Base-by-base conservation (phyloP, 1,140 invertebrate genomes). In the Leptopilina boulardi region DNA sequence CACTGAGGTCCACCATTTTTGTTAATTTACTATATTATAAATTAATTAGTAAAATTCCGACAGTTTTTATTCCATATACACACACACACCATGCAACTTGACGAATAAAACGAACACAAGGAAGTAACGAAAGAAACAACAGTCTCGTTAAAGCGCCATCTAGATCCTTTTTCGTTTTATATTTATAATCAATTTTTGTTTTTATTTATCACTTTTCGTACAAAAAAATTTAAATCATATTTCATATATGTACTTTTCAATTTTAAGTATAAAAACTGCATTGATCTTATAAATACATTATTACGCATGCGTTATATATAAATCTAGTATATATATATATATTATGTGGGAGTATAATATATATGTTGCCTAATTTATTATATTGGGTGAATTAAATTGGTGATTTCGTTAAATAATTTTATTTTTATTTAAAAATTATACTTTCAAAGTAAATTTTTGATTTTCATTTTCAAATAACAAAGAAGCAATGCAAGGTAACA, bases 1-100 rank as follows among this genome's bases (percentile, higher is more conserved):
- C 93, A 18, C 93, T 92, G 71, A 95, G 88, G 89, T 94, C 93
- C 59, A 94, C 93, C 94, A 94, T 94, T 34, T 66, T 19, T 44
- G 8, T 71, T 13, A 42, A 66, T 30, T 66, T 66, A n/a, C 34
- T 38, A 38, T 38, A 34, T 34, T 26, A n/a, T n/a, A 8, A 23
- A 0, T 26, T 5, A 30, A 30, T 13, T 26, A 30, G 13, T 15
- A 18, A n/a, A 66, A 66, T 15, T 30, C 18, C 2, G 3, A 11
- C 18, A 47, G 15, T 47, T n/a, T 47, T 47, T 15, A 47, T 41
- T 10, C 10, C 10, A 10, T 41, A 47, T 5, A 15, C 42, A 47
- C 6, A 47, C 42, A 47, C 42, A n/a, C 42, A 8, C 9, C 4
- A 38, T 2, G 34, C 34, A 9, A 38, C 42, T 47, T 13, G 1